These are phyloP conservation scores for Pyrocoelia pectoralis DNA, from an alignment of 2,888 invertebrate species.

Conservation along the genomic window DNA sequence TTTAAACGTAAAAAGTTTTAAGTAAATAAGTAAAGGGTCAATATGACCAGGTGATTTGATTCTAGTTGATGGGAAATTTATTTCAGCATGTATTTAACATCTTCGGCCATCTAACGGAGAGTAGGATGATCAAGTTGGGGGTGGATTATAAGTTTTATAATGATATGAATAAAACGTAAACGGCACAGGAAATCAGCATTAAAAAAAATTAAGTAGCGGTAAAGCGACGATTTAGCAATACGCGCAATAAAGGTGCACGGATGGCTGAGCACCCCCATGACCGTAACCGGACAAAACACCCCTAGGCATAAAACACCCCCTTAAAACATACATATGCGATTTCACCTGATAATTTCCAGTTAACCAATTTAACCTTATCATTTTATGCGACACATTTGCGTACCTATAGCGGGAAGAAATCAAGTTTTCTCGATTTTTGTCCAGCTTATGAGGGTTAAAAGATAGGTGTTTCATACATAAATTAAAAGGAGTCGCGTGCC, in stretches of 20 bases:
- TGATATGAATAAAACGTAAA: not conserved
- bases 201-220: conserved; percentile 43
- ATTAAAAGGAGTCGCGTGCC: conserved; percentile 40
- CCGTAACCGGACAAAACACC: conserved; percentile 39
- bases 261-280: conserved; percentile 44
- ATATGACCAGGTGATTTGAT: conserved; percentile 42
- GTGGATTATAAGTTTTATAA: conserved; percentile 2
- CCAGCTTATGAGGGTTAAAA: too few species aligned
- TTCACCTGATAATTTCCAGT: conserved; percentile 26
- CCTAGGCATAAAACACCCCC: conserved; percentile 31
- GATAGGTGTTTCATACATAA: too few species aligned
- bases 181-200: conserved; percentile 38
- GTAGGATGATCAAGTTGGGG: conserved; percentile 31
- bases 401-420: too few species aligned
- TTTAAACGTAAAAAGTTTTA: conserved; percentile 17
- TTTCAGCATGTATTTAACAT: not conserved
- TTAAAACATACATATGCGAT: conserved; percentile 16
- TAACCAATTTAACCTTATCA: not conserved
- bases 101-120: conserved; percentile 42
- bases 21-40: conserved; percentile 30
- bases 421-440: too few species aligned
- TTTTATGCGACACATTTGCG: too few species aligned
- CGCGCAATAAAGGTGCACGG: conserved; percentile 40
- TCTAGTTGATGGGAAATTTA: conserved; percentile 18
- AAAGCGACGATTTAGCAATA: conserved; percentile 45